phyloP scores from a whole-genome alignment of 2,797 vertebrate species.

The Coregonus suidteri region DNA sequence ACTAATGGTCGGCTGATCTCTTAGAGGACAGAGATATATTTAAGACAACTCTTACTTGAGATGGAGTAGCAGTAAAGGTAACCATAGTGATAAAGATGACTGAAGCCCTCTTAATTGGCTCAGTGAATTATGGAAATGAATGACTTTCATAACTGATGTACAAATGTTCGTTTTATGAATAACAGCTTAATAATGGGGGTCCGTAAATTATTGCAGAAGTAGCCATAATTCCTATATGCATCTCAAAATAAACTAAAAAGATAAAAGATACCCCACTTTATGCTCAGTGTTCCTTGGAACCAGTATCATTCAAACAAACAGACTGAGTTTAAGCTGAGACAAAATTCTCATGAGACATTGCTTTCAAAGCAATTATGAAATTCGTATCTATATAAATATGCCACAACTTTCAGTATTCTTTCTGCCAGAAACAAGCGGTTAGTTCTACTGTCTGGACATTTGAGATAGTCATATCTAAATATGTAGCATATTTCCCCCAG shows the following conservation, averaged over 20 bases:
- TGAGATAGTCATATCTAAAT: slow-evolving; percentile 56
- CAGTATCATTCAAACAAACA: slow-evolving; percentile 64
- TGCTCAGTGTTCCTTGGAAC: slow-evolving; percentile 22
- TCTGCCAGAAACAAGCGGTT: slow-evolving; percentile 43
- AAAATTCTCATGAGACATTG: slow-evolving; percentile 64
- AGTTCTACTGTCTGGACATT: slow-evolving; percentile 51
- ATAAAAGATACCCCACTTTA: slow-evolving; percentile 31
- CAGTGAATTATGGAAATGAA: not conserved
- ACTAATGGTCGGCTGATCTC: not conserved
- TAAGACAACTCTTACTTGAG: not conserved
- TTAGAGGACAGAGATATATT: not conserved
- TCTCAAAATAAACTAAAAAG: not conserved
- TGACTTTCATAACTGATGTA: not conserved
- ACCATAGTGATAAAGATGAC: not conserved
- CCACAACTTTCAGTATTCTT: slow-evolving; percentile 58
- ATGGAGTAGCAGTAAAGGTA: not conserved
- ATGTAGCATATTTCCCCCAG: slow-evolving; percentile 2
- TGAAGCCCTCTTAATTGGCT: not conserved
- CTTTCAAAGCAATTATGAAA: slow-evolving; percentile 68
- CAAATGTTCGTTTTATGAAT: not conserved
- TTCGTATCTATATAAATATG: slow-evolving; percentile 68
- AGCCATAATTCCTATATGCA: slow-evolving; percentile 23
- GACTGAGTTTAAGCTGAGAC: slow-evolving; percentile 58
- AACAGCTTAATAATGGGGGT: not conserved
- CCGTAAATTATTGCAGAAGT: slow-evolving; percentile 34